These are phyloP conservation scores for Andrena hattorfiana DNA, from an alignment of 2,888 invertebrate species.

Conservation along the genomic window DNA sequence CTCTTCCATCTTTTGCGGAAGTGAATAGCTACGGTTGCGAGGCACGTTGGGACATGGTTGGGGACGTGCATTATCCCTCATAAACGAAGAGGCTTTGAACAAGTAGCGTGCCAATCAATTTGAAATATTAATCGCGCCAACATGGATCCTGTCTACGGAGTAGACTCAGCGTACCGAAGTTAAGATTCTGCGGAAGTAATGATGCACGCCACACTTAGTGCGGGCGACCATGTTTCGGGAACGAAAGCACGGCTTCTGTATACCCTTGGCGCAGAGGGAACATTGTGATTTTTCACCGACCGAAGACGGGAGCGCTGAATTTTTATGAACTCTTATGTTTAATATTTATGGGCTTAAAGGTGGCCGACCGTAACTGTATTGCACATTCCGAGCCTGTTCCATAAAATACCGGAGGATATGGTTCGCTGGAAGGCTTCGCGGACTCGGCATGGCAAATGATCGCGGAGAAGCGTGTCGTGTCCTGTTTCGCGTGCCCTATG, in stretches of 20 bases:
- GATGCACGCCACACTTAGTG: slow-evolving; percentile 1
- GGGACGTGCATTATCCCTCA: too few species aligned
- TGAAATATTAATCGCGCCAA: slow-evolving; percentile 13
- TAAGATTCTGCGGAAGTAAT: slow-evolving; percentile 13
- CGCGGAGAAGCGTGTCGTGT: not conserved
- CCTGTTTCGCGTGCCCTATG: not conserved
- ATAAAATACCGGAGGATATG: not conserved
- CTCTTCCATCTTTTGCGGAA: not conserved
- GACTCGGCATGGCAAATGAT: slow-evolving; percentile 17
- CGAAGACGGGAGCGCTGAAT: not conserved
- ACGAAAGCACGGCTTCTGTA: slow-evolving; percentile 5
- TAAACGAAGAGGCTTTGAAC: not conserved
- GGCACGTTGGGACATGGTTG: not conserved
- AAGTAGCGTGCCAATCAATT: not conserved
- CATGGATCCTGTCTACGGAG: not conserved
- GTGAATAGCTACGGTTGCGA: not conserved
- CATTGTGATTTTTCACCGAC: slow-evolving; percentile 1
- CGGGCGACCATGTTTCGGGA: slow-evolving; percentile 31
- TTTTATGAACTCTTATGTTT: slow-evolving; percentile 1
- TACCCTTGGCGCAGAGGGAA: not conserved
- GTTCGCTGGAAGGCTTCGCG: not conserved
- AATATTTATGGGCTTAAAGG: not conserved
- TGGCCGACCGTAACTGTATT: not conserved
- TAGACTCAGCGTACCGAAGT: not conserved
- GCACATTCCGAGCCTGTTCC: not conserved